Evolutionary conservation across 2,113 vertebrate genomes (phyloP), one percentile per base, ranked within the genome.

Genomic region (Syrrhaptes paradoxus): DNA sequence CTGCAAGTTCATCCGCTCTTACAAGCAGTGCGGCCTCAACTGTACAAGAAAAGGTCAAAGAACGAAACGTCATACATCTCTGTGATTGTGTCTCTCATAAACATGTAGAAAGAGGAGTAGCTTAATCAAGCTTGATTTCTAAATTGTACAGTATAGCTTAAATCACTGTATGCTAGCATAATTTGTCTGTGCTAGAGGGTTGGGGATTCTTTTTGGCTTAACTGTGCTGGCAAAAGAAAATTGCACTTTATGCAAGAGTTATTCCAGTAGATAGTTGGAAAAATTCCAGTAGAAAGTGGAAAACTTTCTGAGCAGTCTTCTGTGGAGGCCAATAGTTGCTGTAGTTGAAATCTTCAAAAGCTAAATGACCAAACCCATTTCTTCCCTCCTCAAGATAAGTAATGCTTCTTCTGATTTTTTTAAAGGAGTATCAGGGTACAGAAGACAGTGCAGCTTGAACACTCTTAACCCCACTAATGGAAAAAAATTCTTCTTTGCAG

Each of bases 401-500:
- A 93, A 90, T 86, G 15, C 34, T 83, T 70, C 25, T 67, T n/a
- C 31, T 83, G 29, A 31, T 29, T 85, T 55, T 20, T 66, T 77
- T 49, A 22, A 38, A 89, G 66, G 26, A 65, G 46, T 84, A 70
- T 36, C 29, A 86, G 31, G 5, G 46, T 67, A 52, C 43, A 66
- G 86, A 75, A 46, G 31, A 24, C 41, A 82, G 31, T 71, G 61
- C 20, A 46, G 7, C 65, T 91, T 87, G 70, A 94, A 62, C 2
- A 11, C 11, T 89, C 29, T 28, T 76, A 49, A 49, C 11, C 18
- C 32, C 34, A 54, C 15, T 85, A 85, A 62, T 17, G 22, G 62
- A 82, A 73, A 85, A 75, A 51, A 45, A 22, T 75, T 87, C 14
- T 77, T 85, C 28, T 95, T 87, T 80, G 38, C 67, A 97, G 96